Evolutionary conservation across 1,140 invertebrate genomes (phyloP).

Genomic region (Ceratina australensis): DNA sequence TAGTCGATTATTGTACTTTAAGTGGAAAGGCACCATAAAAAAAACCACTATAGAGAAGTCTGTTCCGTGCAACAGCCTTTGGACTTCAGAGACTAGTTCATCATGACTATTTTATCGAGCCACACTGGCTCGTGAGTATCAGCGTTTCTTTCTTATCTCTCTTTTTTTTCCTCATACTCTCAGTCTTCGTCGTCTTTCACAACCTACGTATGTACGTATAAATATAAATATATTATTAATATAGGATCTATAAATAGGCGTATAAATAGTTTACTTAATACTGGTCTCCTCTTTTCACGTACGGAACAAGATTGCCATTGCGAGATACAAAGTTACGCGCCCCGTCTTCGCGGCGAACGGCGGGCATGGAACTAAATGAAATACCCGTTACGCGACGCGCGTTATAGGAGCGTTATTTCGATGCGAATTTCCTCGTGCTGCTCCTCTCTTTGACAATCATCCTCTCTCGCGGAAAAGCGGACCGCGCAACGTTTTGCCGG

Average conservation of each 20-base stretch:
- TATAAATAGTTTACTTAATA: slow-evolving; percentile 55
- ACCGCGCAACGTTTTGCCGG: background rate
- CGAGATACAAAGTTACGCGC: slow-evolving; percentile 19
- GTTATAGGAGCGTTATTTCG: background rate
- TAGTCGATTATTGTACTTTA: slow-evolving; percentile 60
- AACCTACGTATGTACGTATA: slow-evolving; percentile 61
- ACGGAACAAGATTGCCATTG: slow-evolving; percentile 30
- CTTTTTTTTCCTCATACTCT: slow-evolving; percentile 47
- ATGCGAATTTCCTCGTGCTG: too few relatives aligned
- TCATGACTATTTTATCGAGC: slow-evolving; percentile 76
- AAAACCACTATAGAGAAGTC: slow-evolving; percentile 57
- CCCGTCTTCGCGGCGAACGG: background rate
- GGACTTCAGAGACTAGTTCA: slow-evolving; percentile 77
- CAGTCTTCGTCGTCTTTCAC: slow-evolving; percentile 76
- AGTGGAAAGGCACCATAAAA: slow-evolving; percentile 74
- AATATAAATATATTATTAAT: slow-evolving; percentile 44
- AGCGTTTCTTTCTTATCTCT: slow-evolving; percentile 3
- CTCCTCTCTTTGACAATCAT: background rate
- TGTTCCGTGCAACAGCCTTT: slow-evolving; percentile 63
- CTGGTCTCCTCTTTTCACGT: slow-evolving; percentile 33
- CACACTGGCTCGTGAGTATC: slow-evolving; percentile 66
- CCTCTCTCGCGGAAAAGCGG: background rate
- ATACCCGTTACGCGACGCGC: background rate
- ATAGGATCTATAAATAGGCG: slow-evolving; percentile 42
- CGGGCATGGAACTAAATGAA: slow-evolving; percentile 36